Evolutionary conservation across 2,113 vertebrate species (phyloP), one percentile per base, ranked within the genome.

Genomic region (Paedocypris sp.): DNA sequence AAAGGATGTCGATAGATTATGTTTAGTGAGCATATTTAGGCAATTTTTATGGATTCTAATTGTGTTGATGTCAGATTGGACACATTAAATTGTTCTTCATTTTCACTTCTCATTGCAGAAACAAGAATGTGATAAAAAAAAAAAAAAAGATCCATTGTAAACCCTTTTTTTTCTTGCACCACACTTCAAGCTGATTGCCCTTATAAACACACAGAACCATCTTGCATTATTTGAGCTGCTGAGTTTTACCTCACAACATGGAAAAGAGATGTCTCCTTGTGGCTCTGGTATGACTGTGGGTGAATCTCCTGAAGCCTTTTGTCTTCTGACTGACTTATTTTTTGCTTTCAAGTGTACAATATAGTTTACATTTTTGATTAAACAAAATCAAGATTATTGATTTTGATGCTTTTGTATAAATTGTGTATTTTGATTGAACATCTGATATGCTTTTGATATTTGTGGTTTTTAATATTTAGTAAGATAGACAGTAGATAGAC

Each of bases 41-140:
- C 20, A 36, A 28, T 47, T 54, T 56, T 43, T 60, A 58, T 58
- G 60, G 48, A 66, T 4, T 52, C 22, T 46, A 56, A n/a, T 20
- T n/a, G 36, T 42, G 36, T 65, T 53, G 48, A 48, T 43, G 47
- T 60, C 16, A 46, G 43, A 29, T 54, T 9, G 43, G 43, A 57
- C 33, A 46, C 25, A 20, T 58, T 51, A 29, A 56, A 36, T 42
- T 58, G 15, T 33, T 15, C 15, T 48, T 61, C 43, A 54, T 32
- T 38, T 47, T 48, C 67, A 64, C 41, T 29, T 42, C 32, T 64
- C 53, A 8, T 59, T 60, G 38, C 20, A 8, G 51, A 54, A 28
- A 54, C 19, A 15, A 22, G 32, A 38, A 41, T 4, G 10, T 41
- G 7, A 18, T 18, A 10, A 13, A n/a, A 38, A 53, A 9, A 23